Conservation (phyloP, 2,797 vertebrate genomes). For the Centropyge bicolor region DNA sequence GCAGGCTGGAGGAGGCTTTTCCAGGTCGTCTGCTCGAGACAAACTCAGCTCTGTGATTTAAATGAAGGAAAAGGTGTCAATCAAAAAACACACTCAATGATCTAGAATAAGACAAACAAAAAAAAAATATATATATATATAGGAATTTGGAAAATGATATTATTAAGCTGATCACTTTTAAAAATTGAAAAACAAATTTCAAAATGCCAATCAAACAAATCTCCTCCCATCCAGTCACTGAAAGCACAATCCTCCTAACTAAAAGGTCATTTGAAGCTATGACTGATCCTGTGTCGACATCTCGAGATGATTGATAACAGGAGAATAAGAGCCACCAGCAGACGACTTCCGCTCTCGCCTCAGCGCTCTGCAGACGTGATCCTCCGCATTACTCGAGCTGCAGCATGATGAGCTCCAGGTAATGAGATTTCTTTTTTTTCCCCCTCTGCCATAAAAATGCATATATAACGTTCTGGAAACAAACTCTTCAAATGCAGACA, state of each 20-base stretch:
- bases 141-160: too few relatives aligned
- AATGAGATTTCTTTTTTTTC: conserved; percentile 62
- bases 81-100: too few relatives aligned
- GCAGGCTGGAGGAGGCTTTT: too few relatives aligned
- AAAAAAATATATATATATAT: too few relatives aligned
- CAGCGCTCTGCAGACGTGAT: conserved; percentile 46
- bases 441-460: conserved; percentile 40
- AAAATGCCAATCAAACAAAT: too few relatives aligned
- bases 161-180: too few relatives aligned
- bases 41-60: too few relatives aligned
- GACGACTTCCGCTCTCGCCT: conserved; percentile 34
- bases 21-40: too few relatives aligned
- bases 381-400: conserved; percentile 50
- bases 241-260: neutral
- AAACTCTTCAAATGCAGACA: conserved; percentile 74
- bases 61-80: too few relatives aligned
- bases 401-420: conserved; percentile 74
- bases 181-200: neutral
- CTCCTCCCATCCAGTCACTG: neutral
- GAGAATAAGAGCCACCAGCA: conserved; percentile 14
- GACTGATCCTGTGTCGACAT: conserved; percentile 24
- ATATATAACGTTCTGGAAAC: conserved; percentile 67
- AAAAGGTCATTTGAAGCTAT: conserved; percentile 4
- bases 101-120: too few relatives aligned
- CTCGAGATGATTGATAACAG: conserved; percentile 57